Percentiles rank a stretch among this genome's conserved stretches.
These are phyloP conservation scores for Harlomillsia oculata DNA, from an alignment of 1,140 invertebrate species.

Conservation along the genomic window DNA sequence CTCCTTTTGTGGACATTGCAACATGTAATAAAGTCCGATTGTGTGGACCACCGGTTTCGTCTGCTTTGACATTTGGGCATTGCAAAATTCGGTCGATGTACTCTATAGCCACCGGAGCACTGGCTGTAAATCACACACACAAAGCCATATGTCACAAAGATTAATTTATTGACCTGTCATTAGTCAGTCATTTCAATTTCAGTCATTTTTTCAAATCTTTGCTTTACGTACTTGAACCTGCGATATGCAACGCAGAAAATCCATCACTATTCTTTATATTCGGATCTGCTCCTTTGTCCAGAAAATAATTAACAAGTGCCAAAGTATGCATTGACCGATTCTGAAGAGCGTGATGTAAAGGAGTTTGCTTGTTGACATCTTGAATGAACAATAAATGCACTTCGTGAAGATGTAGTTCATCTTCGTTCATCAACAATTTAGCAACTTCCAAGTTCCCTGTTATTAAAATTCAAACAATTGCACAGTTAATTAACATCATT, in stretches of 20 bases:
- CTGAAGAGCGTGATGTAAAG: constrained; percentile 15
- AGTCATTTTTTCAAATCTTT: background rate
- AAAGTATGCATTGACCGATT: constrained; percentile 3
- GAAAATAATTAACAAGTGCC: background rate
- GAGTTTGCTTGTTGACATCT: constrained; percentile 15
- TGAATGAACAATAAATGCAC: background rate
- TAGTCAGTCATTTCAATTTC: background rate
- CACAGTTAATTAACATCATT: too few relatives aligned
- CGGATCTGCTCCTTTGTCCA: constrained; percentile 15
- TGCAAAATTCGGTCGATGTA: constrained; percentile 8
- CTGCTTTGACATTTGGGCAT: background rate
- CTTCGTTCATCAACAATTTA: background rate
- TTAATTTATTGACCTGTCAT: too few relatives aligned
- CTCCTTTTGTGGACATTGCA: constrained; percentile 11
- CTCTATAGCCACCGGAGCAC: constrained; percentile 16
- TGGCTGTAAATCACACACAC: constrained; percentile 13
- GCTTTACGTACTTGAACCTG: constrained; percentile 7
- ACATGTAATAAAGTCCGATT: constrained; percentile 16
- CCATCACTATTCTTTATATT: constrained; percentile 20
- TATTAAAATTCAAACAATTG: too few relatives aligned
- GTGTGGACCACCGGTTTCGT: constrained; percentile 4
- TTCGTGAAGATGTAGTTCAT: background rate
- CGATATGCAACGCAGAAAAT: constrained; percentile 16
- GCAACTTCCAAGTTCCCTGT: background rate
- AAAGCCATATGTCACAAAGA: too few relatives aligned